Percentiles rank a stretch among this genome's conserved stretches.
Conservation (phyloP, 2,797 vertebrate genomes). For the Capromys pilorides region DNA sequence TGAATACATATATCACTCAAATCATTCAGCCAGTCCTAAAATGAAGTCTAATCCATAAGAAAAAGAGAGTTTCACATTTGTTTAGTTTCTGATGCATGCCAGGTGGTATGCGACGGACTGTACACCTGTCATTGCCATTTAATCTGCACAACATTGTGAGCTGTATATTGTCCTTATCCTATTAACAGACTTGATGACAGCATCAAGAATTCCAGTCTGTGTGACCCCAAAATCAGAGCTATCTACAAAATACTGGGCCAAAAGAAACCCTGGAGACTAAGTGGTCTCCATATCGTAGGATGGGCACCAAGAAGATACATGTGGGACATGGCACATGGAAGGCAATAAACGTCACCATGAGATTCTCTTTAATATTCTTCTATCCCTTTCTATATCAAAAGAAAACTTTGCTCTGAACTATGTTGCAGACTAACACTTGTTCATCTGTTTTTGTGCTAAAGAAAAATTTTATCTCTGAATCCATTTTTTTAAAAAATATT, state of each 20-base stretch:
- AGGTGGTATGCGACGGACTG: not conserved
- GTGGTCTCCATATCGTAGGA: not conserved
- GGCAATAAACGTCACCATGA: not conserved
- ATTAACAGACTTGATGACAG: not conserved
- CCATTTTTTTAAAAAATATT: no score
- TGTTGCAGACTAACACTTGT: not conserved
- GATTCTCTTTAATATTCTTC: not conserved
- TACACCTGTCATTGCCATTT: not conserved
- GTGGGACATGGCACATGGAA: not conserved
- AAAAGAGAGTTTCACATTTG: conserved; percentile 8
- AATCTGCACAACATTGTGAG: not conserved
- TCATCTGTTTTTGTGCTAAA: not conserved
- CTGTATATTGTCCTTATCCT: not conserved
- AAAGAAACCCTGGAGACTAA: conserved; percentile 1
- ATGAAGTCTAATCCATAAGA: not conserved
- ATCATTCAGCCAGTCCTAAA: not conserved
- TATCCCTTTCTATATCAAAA: not conserved
- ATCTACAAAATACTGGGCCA: not conserved
- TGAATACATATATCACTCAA: conserved; percentile 1
- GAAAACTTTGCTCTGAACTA: not conserved
- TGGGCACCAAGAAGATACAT: not conserved
- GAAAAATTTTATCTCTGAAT: not conserved
- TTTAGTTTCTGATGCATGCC: not conserved
- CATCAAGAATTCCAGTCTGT: not conserved
- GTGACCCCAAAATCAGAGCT: not conserved